Evolutionary conservation across 2,888 invertebrate genomes (phyloP).

Genomic region (Limnephilus marmoratus): DNA sequence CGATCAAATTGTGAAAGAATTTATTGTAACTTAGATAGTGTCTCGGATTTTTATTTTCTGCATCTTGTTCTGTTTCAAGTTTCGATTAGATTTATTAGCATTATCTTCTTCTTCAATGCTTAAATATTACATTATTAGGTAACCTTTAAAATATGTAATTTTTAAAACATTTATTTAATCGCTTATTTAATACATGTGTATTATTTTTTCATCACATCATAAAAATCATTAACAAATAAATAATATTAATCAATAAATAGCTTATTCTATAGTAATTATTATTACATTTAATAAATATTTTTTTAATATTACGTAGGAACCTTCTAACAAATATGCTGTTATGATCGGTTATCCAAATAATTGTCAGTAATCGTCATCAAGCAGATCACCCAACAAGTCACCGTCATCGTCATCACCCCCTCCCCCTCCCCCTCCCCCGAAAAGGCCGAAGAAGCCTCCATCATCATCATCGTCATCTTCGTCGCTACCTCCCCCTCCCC

Average conservation of each 20-base stretch:
- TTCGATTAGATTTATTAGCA: too few species aligned
- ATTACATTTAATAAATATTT: neutral
- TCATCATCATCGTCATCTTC: slow-evolving; percentile 58
- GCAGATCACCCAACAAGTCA: neutral
- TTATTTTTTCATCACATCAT: neutral
- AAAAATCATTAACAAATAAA: neutral
- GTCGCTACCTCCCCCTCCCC: slow-evolving; percentile 66
- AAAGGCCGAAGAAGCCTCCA: slow-evolving; percentile 51
- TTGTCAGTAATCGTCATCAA: slow-evolving; percentile 24
- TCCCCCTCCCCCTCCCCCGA: slow-evolving; percentile 5
- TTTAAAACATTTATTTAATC: neutral
- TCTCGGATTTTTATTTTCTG: too few species aligned
- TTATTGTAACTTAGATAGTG: too few species aligned
- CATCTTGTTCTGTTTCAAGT: too few species aligned
- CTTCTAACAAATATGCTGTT: neutral
- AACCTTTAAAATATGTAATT: too few species aligned
- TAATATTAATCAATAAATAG: neutral
- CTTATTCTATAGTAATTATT: neutral
- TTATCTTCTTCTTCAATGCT: too few species aligned
- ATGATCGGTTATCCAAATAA: neutral
- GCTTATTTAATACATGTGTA: neutral
- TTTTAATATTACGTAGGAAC: neutral
- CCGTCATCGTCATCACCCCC: slow-evolving; percentile 25
- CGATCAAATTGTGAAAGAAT: too few species aligned
- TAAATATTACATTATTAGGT: too few species aligned